Evolutionary conservation across 2,888 invertebrate species (phyloP).

Genomic region (Epinotia nisella): DNA sequence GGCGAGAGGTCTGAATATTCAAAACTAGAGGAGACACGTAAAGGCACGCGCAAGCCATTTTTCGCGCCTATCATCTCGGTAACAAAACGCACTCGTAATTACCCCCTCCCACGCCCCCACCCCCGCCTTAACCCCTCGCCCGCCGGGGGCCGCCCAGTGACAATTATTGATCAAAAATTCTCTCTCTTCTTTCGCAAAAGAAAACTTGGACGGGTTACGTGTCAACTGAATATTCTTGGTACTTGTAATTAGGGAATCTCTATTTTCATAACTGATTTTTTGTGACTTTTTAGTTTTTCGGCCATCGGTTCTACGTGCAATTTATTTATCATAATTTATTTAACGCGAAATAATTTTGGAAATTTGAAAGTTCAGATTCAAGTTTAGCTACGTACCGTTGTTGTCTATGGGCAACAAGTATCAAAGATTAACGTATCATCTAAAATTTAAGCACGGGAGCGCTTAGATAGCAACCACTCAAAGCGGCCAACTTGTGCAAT

Average conservation of each 20-base stretch:
- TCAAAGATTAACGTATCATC: too few relatives aligned
- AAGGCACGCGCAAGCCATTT: conserved; percentile 85
- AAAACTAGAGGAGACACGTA: conserved; percentile 84
- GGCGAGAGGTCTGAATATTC: conserved; percentile 83
- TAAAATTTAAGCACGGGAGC: too few relatives aligned
- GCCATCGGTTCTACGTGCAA: too few relatives aligned
- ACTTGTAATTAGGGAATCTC: conserved; percentile 77
- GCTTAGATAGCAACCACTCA: neutral
- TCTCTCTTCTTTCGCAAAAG: conserved; percentile 86
- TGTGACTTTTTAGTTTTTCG: neutral
- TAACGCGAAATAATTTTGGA: too few relatives aligned
- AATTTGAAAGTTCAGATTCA: too few relatives aligned
- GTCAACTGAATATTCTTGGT: conserved; percentile 78
- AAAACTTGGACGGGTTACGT: conserved; percentile 86
- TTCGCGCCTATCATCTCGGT: conserved; percentile 85
- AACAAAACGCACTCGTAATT: conserved; percentile 85
- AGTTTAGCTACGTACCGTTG: too few relatives aligned
- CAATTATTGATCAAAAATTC: conserved; percentile 89
- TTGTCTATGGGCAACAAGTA: too few relatives aligned
- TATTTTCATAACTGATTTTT: conserved; percentile 37
- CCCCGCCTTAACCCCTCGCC: conserved; percentile 57
- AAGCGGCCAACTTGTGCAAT: too few relatives aligned
- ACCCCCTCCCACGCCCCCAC: conserved; percentile 69
- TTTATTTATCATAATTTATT: too few relatives aligned
- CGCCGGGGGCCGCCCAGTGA: conserved; percentile 83